Conservation (phyloP, 2,113 vertebrate genomes). For the Oryctolagus cuniculus region DNA sequence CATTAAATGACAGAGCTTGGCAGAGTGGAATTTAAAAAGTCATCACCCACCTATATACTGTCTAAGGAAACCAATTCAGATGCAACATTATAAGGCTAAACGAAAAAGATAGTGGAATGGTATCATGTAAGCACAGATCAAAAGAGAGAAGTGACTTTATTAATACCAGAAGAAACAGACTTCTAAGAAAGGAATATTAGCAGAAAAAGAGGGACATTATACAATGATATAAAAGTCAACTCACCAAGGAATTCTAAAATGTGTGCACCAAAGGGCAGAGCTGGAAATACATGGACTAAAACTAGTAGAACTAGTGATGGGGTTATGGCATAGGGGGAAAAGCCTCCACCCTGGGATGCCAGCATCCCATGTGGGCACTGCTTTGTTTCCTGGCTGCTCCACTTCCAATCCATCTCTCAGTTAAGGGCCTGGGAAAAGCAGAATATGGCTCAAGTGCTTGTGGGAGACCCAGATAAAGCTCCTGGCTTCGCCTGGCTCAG, state of each 20-base stretch:
- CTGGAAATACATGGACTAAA: not conserved
- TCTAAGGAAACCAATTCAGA: not conserved
- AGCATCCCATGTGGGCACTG: no score
- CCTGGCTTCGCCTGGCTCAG: no score
- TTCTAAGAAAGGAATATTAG: not conserved
- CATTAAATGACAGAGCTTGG: slow-evolving; percentile 26
- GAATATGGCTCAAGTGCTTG: no score
- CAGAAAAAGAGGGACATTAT: not conserved
- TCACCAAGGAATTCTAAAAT: not conserved
- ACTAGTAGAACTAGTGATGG: not conserved
- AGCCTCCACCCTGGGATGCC: no score
- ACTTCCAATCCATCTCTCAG: no score
- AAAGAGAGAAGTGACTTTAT: not conserved
- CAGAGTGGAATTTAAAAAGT: not conserved
- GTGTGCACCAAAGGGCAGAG: not conserved
- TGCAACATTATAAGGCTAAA: not conserved
- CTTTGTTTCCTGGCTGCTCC: no score
- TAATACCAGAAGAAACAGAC: not conserved
- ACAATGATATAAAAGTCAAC: not conserved
- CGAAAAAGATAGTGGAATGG: not conserved
- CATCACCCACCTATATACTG: not conserved
- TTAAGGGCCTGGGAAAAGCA: no score
- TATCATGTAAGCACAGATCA: not conserved
- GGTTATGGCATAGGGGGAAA: no score
- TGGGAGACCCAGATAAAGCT: no score